Conservation (phyloP, 2,888 invertebrate genomes). For the Desoria tigrina region DNA sequence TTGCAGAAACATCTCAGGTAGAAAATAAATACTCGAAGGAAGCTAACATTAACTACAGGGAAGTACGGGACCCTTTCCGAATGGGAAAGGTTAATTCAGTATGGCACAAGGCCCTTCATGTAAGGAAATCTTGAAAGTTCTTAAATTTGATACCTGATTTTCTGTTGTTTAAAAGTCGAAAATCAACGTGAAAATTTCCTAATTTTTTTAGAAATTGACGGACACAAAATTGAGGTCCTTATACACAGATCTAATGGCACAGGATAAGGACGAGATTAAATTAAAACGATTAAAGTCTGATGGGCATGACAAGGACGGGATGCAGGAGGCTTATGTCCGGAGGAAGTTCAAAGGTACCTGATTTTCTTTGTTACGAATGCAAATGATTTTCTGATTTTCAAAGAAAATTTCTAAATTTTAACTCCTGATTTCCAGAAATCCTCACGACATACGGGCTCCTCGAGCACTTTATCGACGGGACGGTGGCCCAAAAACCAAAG, state of each 20-base stretch:
- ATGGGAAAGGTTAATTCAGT: slow-evolving; percentile 87
- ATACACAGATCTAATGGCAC: slow-evolving; percentile 84
- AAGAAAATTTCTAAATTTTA: background rate
- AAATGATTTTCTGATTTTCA: slow-evolving; percentile 4
- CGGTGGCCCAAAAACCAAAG: slow-evolving; percentile 62
- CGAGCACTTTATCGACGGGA: slow-evolving; percentile 74
- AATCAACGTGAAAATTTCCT: background rate
- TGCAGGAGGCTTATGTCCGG: slow-evolving; percentile 76
- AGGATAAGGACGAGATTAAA: slow-evolving; percentile 87
- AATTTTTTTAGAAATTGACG: slow-evolving; percentile 68
- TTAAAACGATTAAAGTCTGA: slow-evolving; percentile 79
- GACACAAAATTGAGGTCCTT: slow-evolving; percentile 81
- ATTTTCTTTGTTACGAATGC: background rate
- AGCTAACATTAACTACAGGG: slow-evolving; percentile 62
- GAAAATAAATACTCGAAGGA: slow-evolving; percentile 51
- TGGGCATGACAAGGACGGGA: slow-evolving; percentile 81
- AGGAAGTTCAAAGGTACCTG: slow-evolving; percentile 70
- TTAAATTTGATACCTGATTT: no score
- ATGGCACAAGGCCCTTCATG: slow-evolving; percentile 87
- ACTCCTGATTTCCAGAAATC: slow-evolving; percentile 61
- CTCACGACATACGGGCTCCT: slow-evolving; percentile 78
- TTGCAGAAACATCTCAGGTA: slow-evolving; percentile 11
- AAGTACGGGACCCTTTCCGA: slow-evolving; percentile 78
- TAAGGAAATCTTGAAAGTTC: no score
- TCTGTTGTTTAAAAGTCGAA: no score